These are phyloP conservation scores for Stegodyphus dumicola DNA, from an alignment of 1,140 invertebrate genomes.

Conservation along the genomic window DNA sequence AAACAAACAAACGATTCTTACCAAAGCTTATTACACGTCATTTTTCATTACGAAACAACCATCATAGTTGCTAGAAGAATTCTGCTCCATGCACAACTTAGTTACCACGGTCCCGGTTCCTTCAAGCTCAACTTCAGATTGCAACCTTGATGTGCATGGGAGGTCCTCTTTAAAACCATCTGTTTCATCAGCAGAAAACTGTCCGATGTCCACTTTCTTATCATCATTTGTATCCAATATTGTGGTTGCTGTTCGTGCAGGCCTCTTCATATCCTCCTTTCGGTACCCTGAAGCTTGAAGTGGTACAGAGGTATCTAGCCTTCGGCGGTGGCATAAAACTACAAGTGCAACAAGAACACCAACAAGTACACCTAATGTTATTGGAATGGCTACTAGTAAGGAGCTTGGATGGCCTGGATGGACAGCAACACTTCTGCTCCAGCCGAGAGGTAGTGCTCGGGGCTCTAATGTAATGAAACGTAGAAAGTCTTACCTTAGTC, in stretches of 20 bases:
- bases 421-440: conserved; percentile 42
- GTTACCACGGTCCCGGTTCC: conserved; percentile 15
- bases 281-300: conserved; percentile 10
- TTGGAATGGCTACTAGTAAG: conserved; percentile 42
- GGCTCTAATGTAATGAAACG: neutral
- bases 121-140: conserved; percentile 50
- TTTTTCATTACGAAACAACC: conserved; percentile 43
- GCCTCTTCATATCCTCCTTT: neutral
- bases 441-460: conserved; percentile 29
- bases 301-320: conserved; percentile 13
- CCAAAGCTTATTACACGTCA: conserved; percentile 45
- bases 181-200: conserved; percentile 8
- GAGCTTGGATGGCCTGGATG: conserved; percentile 49
- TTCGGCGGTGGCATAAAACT: conserved; percentile 39
- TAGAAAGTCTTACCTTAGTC: no score
- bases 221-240: conserved; percentile 8
- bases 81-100: conserved; percentile 43
- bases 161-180: conserved; percentile 25
- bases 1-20: neutral
- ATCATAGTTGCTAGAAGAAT: conserved; percentile 37
- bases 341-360: conserved; percentile 47
- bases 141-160: neutral
- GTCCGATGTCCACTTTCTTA: conserved; percentile 1
- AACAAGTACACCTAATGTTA: conserved; percentile 44
- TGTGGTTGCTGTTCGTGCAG: neutral